A percentile compares a stretch with the other conserved stretches of the same genome.
Conservation (phyloP, 2,113 vertebrate species). For the Pungitius pungitius region DNA sequence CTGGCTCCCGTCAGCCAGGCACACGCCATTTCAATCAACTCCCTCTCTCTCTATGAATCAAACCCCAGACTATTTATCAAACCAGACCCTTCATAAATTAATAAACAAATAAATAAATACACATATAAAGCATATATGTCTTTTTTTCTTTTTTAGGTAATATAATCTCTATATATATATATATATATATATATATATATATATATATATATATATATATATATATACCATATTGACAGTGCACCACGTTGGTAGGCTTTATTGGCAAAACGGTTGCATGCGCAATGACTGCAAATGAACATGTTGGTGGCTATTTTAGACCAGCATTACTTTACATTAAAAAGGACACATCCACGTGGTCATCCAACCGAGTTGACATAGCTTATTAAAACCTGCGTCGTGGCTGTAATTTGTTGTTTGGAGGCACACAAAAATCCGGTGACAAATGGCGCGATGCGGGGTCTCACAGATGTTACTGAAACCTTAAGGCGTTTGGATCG, state of each 20-base stretch:
- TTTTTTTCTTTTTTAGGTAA: too few relatives aligned
- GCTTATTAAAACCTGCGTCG: constrained; percentile 18
- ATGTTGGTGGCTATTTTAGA: constrained; percentile 29
- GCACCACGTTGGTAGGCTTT: constrained; percentile 28
- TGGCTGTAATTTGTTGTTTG: background rate
- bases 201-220: too few relatives aligned
- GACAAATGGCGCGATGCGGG: constrained; percentile 8
- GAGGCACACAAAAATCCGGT: background rate
- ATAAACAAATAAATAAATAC: too few relatives aligned
- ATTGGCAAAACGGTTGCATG: constrained; percentile 49
- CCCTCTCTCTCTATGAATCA: constrained; percentile 87
- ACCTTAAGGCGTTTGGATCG: background rate
- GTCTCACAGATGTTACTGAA: background rate
- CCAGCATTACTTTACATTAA: constrained; percentile 18
- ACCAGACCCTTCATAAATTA: constrained; percentile 75
- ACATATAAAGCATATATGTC: too few relatives aligned
- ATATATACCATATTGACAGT: constrained; percentile 50
- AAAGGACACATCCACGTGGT: constrained; percentile 10
- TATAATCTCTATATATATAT: too few relatives aligned
- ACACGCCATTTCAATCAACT: constrained; percentile 99
- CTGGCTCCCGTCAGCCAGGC: constrained; percentile 98
- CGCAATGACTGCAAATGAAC: constrained; percentile 37
- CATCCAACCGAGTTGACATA: constrained; percentile 31
- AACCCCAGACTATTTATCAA: constrained; percentile 86
- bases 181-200: too few relatives aligned